Base-by-base conservation (phyloP, 1,140 invertebrate genomes). In the Scaptodrosophila lebanonensis region DNA sequence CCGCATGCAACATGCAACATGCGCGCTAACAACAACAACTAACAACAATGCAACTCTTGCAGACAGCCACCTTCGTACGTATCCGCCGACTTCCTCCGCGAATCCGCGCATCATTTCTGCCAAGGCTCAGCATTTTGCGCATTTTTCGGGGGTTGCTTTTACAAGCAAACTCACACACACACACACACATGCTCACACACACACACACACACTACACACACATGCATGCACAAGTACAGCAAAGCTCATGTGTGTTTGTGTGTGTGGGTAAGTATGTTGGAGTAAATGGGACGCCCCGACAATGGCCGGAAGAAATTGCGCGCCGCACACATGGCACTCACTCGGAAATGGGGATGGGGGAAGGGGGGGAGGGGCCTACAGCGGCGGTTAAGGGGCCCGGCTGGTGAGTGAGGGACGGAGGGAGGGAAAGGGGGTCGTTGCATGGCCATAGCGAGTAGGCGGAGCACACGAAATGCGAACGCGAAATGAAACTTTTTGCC, bases 401-500 rank as follows among this genome's bases (percentile, higher is more conserved):
- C 36, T 63, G 29, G 17, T 35, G 11, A 52, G 40, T 38, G 59
- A 53, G 40, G 44, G 38, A 48, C 61, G 33, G 32, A 35, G 30
- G 38, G 27, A 44, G 52, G 36, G 29, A 45, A 38, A 49, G 30
- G 25, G 42, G 36, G 62, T 52, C 53, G 45, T 71, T 52, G 59
- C 63, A 52, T 63, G 51, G 43, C 18, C 42, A 36, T 42, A 39
- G 49, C 73, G 72, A 82, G 73, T 77, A 77, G 73, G 73, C 73
- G 73, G 73, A 79, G 75, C 73, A 82, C 75, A 68, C 73, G 75
- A 79, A 79, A 82, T 69, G 65, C n/a, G n/a, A n/a, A n/a, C 75
- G 75, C 73, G 75, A 79, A 79, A 82, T 69, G 65, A 59, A 45
- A 59, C 60, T 67, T 77, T 66, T 71, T 45, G 39, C 12, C 12